Evolutionary conservation across 2,113 vertebrate genomes (phyloP).

Genomic region (Alces alces): DNA sequence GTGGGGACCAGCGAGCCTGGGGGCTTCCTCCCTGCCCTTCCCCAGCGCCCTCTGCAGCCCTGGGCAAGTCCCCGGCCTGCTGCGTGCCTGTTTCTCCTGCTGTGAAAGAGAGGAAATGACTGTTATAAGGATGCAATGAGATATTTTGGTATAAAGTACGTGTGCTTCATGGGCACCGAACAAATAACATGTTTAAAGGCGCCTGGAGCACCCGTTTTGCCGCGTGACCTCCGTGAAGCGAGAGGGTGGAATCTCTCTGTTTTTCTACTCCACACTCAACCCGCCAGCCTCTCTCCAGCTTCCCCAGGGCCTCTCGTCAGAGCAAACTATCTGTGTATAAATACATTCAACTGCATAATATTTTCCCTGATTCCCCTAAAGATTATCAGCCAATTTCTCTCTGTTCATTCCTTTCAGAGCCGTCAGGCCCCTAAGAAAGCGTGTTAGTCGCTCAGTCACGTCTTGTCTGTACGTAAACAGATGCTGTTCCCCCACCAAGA

Average conservation of each 20-base stretch:
- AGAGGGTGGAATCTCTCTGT: no score
- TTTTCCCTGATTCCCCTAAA: conserved; percentile 1
- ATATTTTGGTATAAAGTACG: not conserved
- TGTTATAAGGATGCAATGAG: not conserved
- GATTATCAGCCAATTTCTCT: not conserved
- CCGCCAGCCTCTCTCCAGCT: not conserved
- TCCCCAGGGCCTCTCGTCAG: not conserved
- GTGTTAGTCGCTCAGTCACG: not conserved
- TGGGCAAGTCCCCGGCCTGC: no score
- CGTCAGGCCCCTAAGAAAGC: not conserved
- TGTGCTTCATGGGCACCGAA: not conserved
- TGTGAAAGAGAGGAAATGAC: not conserved
- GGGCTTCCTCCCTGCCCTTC: not conserved
- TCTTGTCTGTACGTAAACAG: not conserved
- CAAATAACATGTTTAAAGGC: not conserved
- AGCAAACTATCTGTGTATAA: conserved; percentile 1
- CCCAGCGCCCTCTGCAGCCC: not conserved
- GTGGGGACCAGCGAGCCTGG: not conserved
- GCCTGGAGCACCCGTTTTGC: not conserved
- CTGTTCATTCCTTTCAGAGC: not conserved
- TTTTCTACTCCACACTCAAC: not conserved
- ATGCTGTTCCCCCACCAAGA: not conserved
- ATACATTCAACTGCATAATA: not conserved
- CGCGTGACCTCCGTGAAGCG: accelerated
- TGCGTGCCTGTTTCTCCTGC: not conserved